Evolutionary conservation across 2,888 invertebrate species (phyloP).

Genomic region (Euzophera pinguis): DNA sequence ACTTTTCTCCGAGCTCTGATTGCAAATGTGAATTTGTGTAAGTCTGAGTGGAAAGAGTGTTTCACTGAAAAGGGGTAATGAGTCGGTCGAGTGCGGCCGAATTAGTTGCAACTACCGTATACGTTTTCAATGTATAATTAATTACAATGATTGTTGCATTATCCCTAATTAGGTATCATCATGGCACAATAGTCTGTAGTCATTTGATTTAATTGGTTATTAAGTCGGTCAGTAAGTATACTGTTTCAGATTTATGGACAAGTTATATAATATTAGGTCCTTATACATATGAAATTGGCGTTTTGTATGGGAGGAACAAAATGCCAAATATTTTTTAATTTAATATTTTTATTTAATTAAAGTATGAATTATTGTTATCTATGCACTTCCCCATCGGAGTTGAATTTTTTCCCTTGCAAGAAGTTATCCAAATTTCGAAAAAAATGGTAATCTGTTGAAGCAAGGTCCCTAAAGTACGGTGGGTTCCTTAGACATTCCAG

Average conservation of each 20-base stretch:
- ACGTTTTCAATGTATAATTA: slow-evolving; percentile 35
- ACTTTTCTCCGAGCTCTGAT: slow-evolving; percentile 78
- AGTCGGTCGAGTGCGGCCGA: slow-evolving; percentile 67
- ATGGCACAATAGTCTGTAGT: neutral
- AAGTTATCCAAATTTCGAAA: too few species aligned
- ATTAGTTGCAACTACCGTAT: slow-evolving; percentile 62
- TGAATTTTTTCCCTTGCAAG: too few species aligned
- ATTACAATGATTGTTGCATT: slow-evolving; percentile 19
- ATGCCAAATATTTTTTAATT: too few species aligned
- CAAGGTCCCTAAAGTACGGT: too few species aligned
- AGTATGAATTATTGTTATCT: too few species aligned
- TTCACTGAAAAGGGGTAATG: slow-evolving; percentile 77
- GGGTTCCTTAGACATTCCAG: too few species aligned
- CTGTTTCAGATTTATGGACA: neutral
- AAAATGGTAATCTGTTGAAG: too few species aligned
- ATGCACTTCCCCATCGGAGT: too few species aligned
- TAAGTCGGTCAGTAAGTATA: slow-evolving; percentile 16
- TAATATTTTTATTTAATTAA: too few species aligned
- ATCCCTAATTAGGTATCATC: slow-evolving; percentile 3
- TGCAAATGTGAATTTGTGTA: slow-evolving; percentile 81
- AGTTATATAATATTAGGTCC: too few species aligned
- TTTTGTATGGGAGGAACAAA: too few species aligned
- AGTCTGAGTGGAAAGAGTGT: slow-evolving; percentile 76
- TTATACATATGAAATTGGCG: too few species aligned
- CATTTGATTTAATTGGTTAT: neutral